These are phyloP conservation scores for Encarsia formosa DNA, from an alignment of 2,888 invertebrate species.

Conservation along the genomic window DNA sequence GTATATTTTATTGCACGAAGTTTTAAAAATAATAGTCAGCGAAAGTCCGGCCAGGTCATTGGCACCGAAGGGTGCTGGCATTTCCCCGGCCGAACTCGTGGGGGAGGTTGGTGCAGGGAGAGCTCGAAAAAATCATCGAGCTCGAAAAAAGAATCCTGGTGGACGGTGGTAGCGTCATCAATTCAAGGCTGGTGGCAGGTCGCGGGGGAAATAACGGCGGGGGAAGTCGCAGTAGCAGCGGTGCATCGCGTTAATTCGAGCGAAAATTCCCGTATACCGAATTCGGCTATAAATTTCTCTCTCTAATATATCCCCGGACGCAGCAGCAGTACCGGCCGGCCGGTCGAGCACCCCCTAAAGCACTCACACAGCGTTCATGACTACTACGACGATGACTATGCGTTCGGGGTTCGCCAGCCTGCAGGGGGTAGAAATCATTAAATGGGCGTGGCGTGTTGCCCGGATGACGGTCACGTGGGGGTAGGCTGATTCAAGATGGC, in stretches of 20 bases:
- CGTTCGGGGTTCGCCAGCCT: constrained; percentile 22
- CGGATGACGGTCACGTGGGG: constrained; percentile 52
- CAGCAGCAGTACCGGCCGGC: neutral
- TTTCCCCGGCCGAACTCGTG: too few relatives aligned
- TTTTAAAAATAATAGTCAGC: too few relatives aligned
- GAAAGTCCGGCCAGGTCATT: too few relatives aligned
- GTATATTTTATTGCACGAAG: too few relatives aligned
- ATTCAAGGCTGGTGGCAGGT: too few relatives aligned
- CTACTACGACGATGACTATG: constrained; percentile 24
- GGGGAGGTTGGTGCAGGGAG: too few relatives aligned
- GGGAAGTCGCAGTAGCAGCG: too few relatives aligned
- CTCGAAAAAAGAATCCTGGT: neutral
- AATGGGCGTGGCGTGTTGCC: constrained; percentile 52
- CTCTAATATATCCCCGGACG: neutral
- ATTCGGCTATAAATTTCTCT: constrained; percentile 23
- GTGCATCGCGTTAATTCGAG: constrained; percentile 24
- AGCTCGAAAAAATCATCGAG: neutral
- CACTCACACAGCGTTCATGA: too few relatives aligned
- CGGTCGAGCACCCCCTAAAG: neutral
- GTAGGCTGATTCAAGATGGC: constrained; percentile 47
- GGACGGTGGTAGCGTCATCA: too few relatives aligned
- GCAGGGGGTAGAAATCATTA: constrained; percentile 51
- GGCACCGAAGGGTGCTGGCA: too few relatives aligned
- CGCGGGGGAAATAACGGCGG: too few relatives aligned
- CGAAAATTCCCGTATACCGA: constrained; percentile 27